Evolutionary conservation across 1,140 invertebrate genomes (phyloP), one percentile per base, ranked within the genome.

Genomic region (Glossosoma conforme): DNA sequence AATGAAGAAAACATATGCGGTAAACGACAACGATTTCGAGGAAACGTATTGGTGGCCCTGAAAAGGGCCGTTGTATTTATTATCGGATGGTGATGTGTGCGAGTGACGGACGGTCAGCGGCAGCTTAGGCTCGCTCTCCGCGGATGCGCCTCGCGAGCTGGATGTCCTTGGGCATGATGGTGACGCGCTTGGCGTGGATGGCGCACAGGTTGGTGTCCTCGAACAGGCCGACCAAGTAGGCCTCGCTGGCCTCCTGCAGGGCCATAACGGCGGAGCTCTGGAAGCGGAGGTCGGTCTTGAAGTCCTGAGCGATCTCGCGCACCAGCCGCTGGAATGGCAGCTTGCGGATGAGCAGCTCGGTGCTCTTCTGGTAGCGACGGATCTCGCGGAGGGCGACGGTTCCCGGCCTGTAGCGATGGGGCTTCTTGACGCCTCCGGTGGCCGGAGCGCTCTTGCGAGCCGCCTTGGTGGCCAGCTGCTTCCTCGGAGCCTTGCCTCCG

Each of bases 141-240:
- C n/a, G n/a, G n/a, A n/a, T n/a, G n/a, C n/a, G n/a, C n/a, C n/a
- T n/a, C n/a, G n/a, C n/a, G n/a, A n/a, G n/a, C n/a, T n/a, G n/a
- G n/a, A n/a, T n/a, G n/a, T 95, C 92, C 75, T 94, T 95, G 44
- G 91, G 91, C 91, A 94, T 94, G 64, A 95, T 94, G 56, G 91
- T 95, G 28, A 95, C 91, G 63, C 91, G 83, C 70, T 93, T 94
- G 52, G 91, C 91, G 65, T 95, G 91, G 67, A 94, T 94, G 52
- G 91, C 91, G 74, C 91, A 93, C 79, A 93, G 78, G 72, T 94
- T 93, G 50, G 91, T 93, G 70, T 93, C 90, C 82, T 94, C 91
- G 71, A 94, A 94, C 8, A 94, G 77, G 62, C 90, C 89, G 32
- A 93, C 90, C 20, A 94, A 71, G 67, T 93, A 94, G 9, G 91